A percentile compares a stretch with the other conserved stretches of the same genome.
These are phyloP conservation scores for Cinara cedri DNA, from an alignment of 2,888 invertebrate species.

Conservation along the genomic window DNA sequence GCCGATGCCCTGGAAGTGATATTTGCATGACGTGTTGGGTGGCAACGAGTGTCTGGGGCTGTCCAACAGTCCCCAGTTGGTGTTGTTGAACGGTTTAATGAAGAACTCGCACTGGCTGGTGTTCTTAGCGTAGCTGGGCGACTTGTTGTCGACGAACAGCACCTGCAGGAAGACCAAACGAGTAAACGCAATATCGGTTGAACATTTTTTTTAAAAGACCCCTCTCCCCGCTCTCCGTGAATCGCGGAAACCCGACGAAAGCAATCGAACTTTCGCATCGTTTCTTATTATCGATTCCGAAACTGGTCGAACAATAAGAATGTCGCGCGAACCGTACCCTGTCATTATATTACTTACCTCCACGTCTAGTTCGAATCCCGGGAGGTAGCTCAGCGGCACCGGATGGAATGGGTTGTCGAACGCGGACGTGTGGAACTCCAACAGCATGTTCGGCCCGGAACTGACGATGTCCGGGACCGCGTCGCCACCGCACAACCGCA, in stretches of 20 bases:
- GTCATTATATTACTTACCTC: slow-evolving; percentile 67
- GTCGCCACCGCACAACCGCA: slow-evolving; percentile 82
- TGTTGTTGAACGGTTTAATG: slow-evolving; percentile 73
- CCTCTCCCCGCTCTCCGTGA: no score
- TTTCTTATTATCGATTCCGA: no score
- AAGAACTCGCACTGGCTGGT: slow-evolving; percentile 79
- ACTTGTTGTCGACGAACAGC: slow-evolving; percentile 76
- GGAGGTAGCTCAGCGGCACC: slow-evolving; percentile 76
- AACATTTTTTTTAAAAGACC: no score
- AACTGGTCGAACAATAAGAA: no score
- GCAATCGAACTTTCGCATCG: no score
- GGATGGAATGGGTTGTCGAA: slow-evolving; percentile 83
- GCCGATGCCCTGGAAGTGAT: slow-evolving; percentile 76
- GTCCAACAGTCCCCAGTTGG: slow-evolving; percentile 74
- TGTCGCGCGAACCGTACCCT: no score
- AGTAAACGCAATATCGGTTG: no score
- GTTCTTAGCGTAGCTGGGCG: slow-evolving; percentile 75
- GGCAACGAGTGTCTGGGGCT: slow-evolving; percentile 80
- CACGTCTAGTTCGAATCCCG: slow-evolving; percentile 82
- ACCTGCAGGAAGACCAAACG: slow-evolving; percentile 65
- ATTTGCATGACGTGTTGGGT: slow-evolving; percentile 81
- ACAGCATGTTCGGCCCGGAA: slow-evolving; percentile 77
- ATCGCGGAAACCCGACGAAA: no score
- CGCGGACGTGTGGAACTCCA: slow-evolving; percentile 81
- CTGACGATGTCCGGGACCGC: slow-evolving; percentile 80